Conservation (phyloP, 2,113 vertebrate species). For the Mungos mungo region DNA sequence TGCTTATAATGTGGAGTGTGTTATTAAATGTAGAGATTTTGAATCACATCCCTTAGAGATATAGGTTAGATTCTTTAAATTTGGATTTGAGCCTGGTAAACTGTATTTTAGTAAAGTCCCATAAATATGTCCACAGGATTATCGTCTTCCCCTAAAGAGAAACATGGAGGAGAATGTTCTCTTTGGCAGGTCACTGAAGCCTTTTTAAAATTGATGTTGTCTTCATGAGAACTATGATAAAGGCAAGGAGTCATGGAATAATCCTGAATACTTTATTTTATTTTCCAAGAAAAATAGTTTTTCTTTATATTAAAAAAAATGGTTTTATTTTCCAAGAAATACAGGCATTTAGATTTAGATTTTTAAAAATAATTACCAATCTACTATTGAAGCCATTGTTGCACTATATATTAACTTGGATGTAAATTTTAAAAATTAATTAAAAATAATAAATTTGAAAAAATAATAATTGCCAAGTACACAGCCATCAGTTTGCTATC, state of each 20-base stretch:
- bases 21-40: conserved; percentile 34
- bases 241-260: too few relatives aligned
- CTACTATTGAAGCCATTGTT: too few relatives aligned
- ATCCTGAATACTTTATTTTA: neutral
- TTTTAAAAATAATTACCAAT: neutral
- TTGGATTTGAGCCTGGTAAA: neutral
- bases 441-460: too few relatives aligned
- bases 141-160: neutral
- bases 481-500: neutral
- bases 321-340: neutral
- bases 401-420: too few relatives aligned
- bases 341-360: neutral
- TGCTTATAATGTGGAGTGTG: neutral
- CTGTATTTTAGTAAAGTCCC: neutral
- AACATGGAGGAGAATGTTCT: neutral
- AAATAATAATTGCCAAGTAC: neutral
- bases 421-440: too few relatives aligned
- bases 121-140: neutral
- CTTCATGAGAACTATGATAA: neutral
- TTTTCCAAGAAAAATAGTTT: neutral
- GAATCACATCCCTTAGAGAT: conserved; percentile 23
- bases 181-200: neutral
- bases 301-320: too few relatives aligned
- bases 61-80: conserved; percentile 17
- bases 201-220: neutral